Percentiles rank a stretch among this genome's conserved stretches.
Evolutionary conservation across 1,140 invertebrate species (phyloP).

Genomic region (Drosophila athabasca): DNA sequence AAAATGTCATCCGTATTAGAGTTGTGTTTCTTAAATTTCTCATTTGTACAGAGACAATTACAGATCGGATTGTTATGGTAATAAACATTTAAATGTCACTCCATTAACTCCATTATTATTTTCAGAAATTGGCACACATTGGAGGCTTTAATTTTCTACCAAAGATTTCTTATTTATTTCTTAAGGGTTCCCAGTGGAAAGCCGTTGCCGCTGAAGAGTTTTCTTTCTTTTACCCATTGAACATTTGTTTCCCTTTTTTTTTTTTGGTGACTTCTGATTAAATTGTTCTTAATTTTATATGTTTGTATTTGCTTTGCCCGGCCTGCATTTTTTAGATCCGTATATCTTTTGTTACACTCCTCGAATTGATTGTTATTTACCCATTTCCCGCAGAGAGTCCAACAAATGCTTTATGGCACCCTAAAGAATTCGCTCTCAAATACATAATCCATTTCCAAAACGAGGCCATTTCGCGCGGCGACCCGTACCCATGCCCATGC

Average conservation of each 20-base stretch:
- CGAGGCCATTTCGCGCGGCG: too few species aligned
- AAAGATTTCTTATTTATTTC: neutral
- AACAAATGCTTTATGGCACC: slow-evolving; percentile 70
- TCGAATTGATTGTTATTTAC: slow-evolving; percentile 75
- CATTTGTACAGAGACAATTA: too few species aligned
- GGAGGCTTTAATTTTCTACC: too few species aligned
- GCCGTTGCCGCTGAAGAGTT: too few species aligned
- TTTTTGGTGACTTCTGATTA: slow-evolving; percentile 42
- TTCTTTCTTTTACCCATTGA: too few species aligned
- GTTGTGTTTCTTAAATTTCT: neutral
- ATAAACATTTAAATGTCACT: too few species aligned
- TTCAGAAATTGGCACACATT: too few species aligned
- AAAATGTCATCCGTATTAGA: slow-evolving; percentile 21
- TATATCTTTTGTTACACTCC: slow-evolving; percentile 53
- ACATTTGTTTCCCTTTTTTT: neutral
- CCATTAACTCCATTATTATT: too few species aligned
- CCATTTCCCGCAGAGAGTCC: slow-evolving; percentile 25
- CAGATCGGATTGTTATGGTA: too few species aligned
- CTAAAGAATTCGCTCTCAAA: slow-evolving; percentile 65
- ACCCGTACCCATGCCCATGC: too few species aligned
- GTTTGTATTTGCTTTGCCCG: slow-evolving; percentile 16
- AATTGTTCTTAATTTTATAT: slow-evolving; percentile 32
- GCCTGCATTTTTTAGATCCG: slow-evolving; percentile 34
- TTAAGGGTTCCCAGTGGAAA: too few species aligned
- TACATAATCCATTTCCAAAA: slow-evolving; percentile 55